Evolutionary conservation across 2,888 invertebrate genomes (phyloP), one percentile per base, ranked within the genome.

Genomic region (Euplexia lucipara): DNA sequence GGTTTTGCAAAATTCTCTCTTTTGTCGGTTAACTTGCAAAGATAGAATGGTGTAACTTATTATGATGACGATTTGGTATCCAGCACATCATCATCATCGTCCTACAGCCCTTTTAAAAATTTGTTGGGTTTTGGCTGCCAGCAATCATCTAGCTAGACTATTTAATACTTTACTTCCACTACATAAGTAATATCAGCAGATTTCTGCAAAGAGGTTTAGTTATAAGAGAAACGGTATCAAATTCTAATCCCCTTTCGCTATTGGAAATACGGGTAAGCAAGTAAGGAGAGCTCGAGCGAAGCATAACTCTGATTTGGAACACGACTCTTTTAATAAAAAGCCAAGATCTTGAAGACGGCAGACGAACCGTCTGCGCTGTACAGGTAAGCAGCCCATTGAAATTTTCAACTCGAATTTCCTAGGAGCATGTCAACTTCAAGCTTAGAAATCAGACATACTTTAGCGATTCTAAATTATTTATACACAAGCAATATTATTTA

Each of bases 241-340:
- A 63, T 75, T 75, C 70, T 76, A 62, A 76, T 66, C 70, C 57
- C 9, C 49, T 63, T 56, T 49, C 30, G 58, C 37, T 57, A 75
- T 65, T 60, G 60, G 60, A 63, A 58, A 69, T 68, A 63, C 60
- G 53, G 30, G 20, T 48, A 71, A 42, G 48, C 42, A 51, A 22
- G 74, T 65, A 64, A 79, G 79, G 56, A 62, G 58, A 76, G 60
- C 37, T 45, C 34, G 32, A 49, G 53, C 42, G 39, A 51, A 52
- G 66, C 53, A 69, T 57, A 60, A 52, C 61, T 51, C 62, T 57
- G 62, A 65, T 75, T 79, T 79, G 52, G 66, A 75, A 70, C 41
- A 42, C 75, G 63, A 68, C 37, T 75, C 68, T 44, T 60, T 42
- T 67, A 62, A 62, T 73, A 75, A 69, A 79, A 79, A 59, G 60